These are phyloP conservation scores for Nemoura dubitans DNA, from an alignment of 2,888 invertebrate species.

Conservation along the genomic window DNA sequence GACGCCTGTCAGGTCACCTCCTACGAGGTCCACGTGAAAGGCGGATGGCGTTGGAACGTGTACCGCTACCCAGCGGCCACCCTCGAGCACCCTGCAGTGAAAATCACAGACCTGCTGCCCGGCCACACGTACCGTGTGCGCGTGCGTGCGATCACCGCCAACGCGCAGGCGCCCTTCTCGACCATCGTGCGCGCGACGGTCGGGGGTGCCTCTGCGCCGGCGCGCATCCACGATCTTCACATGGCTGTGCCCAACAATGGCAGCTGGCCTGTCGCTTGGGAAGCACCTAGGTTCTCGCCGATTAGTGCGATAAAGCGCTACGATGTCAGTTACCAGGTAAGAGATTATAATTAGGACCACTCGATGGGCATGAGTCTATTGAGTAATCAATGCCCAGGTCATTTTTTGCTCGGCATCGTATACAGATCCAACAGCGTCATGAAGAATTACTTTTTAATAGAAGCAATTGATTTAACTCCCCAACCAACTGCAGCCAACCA, in stretches of 20 bases:
- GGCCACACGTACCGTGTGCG: neutral
- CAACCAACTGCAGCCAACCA: too few species aligned
- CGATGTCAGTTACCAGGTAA: neutral
- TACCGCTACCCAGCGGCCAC: neutral
- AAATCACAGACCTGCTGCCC: neutral
- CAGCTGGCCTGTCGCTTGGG: neutral
- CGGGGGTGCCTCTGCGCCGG: neutral
- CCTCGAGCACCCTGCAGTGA: neutral
- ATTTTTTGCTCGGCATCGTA: too few species aligned
- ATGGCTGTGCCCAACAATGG: neutral
- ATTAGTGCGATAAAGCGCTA: neutral
- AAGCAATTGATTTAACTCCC: too few species aligned
- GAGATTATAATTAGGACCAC: too few species aligned
- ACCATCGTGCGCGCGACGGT: neutral
- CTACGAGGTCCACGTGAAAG: neutral
- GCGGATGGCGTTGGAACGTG: neutral
- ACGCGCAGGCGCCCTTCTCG: neutral
- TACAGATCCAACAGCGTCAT: too few species aligned
- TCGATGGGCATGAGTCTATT: too few species aligned
- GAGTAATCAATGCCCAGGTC: too few species aligned
- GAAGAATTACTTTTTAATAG: too few species aligned
- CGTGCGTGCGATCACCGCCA: neutral
- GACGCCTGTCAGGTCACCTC: neutral
- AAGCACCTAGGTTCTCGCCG: neutral
- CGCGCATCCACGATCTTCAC: neutral